phyloP scores from a whole-genome alignment of 2,797 vertebrate genomes.

The Aphelocoma californica region DNA sequence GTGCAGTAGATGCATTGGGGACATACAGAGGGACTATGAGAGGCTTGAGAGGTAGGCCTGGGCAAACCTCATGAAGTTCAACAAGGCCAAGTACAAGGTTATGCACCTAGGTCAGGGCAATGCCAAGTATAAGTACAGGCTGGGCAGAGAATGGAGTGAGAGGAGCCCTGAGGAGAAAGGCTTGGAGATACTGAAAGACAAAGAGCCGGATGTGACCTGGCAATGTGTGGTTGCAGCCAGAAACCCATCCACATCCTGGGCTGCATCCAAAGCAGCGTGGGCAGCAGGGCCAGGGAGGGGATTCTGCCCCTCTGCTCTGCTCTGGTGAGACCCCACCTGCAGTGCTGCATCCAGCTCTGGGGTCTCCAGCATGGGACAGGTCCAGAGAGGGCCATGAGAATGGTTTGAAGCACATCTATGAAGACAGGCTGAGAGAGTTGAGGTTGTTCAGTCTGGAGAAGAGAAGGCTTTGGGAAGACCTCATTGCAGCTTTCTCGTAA shows the following conservation, averaged over 20 bases:
- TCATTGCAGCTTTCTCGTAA: not conserved
- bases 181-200: not conserved
- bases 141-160: not conserved
- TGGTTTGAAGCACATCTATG: not conserved
- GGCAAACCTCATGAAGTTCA: not conserved
- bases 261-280: not conserved
- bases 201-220: not conserved
- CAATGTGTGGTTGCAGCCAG: not conserved
- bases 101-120: not conserved
- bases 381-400: not conserved
- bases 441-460: not conserved
- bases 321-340: not conserved
- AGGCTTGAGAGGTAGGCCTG: not conserved
- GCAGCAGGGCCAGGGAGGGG: rapidly evolving
- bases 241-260: not conserved
- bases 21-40: not conserved
- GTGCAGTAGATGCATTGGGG: not conserved
- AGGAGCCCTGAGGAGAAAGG: not conserved
- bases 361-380: too few species aligned
- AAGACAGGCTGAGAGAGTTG: not conserved
- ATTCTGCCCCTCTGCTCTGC: not conserved
- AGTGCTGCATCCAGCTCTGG: not conserved
- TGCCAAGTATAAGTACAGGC: not conserved
- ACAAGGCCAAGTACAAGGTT: not conserved
- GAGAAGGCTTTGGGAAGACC: not conserved